Evolutionary conservation across 2,113 vertebrate genomes (phyloP).

Genomic region (Gracilinanus agilis): DNA sequence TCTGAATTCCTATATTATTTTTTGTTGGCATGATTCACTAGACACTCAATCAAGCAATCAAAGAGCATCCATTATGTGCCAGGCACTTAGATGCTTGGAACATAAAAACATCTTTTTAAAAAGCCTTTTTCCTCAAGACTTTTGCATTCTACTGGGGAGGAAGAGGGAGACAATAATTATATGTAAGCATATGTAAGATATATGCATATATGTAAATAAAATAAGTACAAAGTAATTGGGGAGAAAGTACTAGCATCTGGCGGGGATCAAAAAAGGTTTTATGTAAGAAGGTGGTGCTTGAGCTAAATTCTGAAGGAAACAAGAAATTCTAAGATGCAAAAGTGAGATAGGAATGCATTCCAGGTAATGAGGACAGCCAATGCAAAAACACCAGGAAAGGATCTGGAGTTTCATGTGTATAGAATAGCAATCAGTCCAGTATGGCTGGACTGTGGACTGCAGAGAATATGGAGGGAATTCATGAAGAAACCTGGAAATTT

Average conservation of each 20-base stretch:
- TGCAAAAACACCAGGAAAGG: neutral
- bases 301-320: neutral
- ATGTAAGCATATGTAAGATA: neutral
- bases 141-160: neutral
- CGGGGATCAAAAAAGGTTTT: neutral
- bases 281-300: neutral
- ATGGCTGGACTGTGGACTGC: neutral
- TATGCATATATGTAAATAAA: neutral
- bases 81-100: neutral
- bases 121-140: neutral
- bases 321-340: neutral
- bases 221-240: neutral
- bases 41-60: neutral
- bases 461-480: neutral
- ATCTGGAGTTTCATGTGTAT: neutral
- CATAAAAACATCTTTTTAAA: neutral
- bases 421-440: neutral
- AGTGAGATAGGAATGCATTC: neutral
- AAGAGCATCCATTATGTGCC: neutral
- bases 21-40: neutral
- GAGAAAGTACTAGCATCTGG: neutral
- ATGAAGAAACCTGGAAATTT: neutral
- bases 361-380: neutral
- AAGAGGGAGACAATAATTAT: neutral
- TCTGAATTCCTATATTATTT: neutral